Evolutionary conservation across 92 coral and sea anemone species (phyloP).

Genomic region (Zoanthus gigantus): DNA sequence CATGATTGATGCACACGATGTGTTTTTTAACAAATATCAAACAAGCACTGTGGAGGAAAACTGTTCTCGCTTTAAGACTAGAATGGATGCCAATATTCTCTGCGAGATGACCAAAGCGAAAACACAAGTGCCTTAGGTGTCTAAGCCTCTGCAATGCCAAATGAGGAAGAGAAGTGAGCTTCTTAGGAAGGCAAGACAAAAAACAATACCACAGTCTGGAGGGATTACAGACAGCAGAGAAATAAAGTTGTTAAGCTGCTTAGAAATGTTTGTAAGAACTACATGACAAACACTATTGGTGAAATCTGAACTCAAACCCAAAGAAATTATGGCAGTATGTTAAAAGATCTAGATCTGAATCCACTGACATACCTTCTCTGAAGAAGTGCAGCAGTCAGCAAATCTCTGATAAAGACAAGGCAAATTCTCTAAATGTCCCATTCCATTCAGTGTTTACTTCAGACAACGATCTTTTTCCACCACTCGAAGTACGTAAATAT

Average conservation of each 20-base stretch:
- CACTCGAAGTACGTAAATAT: neutral
- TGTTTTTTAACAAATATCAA: neutral
- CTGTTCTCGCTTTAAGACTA: neutral
- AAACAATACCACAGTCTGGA: constrained; percentile 18
- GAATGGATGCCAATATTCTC: constrained; percentile 42
- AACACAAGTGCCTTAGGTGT: constrained; percentile 46
- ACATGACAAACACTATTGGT: constrained; percentile 33
- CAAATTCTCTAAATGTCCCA: constrained; percentile 18
- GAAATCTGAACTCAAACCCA: constrained; percentile 45
- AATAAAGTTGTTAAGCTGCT: constrained; percentile 42
- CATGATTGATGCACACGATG: constrained; percentile 17
- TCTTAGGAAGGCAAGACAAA: constrained; percentile 37
- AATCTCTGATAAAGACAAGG: constrained; percentile 17
- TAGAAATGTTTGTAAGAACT: constrained; percentile 48
- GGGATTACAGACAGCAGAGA: constrained; percentile 39
- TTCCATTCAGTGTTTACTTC: constrained; percentile 16
- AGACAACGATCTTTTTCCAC: neutral
- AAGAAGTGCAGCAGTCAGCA: neutral
- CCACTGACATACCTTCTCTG: constrained; percentile 30
- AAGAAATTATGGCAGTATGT: constrained; percentile 45
- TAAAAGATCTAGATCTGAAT: constrained; percentile 24
- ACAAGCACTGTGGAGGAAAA: neutral
- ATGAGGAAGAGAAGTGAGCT: constrained; percentile 47
- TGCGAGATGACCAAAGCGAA: constrained; percentile 33
- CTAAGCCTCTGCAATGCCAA: constrained; percentile 43